These are phyloP conservation scores for Phrynocephalus versicolor DNA, from an alignment of 2,113 vertebrate species.

Conservation along the genomic window DNA sequence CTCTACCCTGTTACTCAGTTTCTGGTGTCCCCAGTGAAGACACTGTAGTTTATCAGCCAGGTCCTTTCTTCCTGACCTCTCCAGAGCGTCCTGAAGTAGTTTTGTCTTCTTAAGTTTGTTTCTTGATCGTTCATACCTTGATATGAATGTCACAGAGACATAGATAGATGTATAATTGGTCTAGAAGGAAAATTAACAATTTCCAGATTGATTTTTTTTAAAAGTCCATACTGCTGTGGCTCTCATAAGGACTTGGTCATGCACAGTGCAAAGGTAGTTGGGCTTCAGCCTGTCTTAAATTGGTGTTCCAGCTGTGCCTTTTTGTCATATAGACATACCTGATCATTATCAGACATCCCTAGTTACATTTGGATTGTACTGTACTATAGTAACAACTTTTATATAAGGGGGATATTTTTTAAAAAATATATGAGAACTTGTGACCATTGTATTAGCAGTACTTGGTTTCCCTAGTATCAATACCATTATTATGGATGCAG, in stretches of 20 bases:
- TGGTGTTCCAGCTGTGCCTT: not conserved
- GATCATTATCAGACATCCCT: not conserved
- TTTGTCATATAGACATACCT: not conserved
- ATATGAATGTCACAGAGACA: not conserved
- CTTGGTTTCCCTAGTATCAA: not conserved
- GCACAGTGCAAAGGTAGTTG: not conserved
- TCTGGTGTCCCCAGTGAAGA: constrained; percentile 78
- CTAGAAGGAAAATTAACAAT: not conserved
- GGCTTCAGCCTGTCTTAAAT: not conserved
- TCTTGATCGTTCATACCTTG: constrained; percentile 69
- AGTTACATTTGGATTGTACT: not conserved
- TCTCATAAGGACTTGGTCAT: not conserved
- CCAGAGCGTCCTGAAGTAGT: constrained; percentile 73
- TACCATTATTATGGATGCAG: too few species aligned
- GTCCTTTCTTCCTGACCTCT: constrained; percentile 70
- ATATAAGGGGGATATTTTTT: not conserved
- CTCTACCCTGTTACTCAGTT: constrained; percentile 73
- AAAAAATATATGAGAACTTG: not conserved
- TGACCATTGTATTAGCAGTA: not conserved
- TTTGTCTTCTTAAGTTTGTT: constrained; percentile 77
- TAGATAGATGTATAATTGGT: not conserved
- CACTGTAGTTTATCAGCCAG: constrained; percentile 74
- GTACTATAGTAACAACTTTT: not conserved
- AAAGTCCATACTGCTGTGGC: too few species aligned
- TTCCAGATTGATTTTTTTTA: too few species aligned